These are phyloP conservation scores for Carlito syrichta DNA, from an alignment of 2,113 vertebrate species.

Conservation along the genomic window DNA sequence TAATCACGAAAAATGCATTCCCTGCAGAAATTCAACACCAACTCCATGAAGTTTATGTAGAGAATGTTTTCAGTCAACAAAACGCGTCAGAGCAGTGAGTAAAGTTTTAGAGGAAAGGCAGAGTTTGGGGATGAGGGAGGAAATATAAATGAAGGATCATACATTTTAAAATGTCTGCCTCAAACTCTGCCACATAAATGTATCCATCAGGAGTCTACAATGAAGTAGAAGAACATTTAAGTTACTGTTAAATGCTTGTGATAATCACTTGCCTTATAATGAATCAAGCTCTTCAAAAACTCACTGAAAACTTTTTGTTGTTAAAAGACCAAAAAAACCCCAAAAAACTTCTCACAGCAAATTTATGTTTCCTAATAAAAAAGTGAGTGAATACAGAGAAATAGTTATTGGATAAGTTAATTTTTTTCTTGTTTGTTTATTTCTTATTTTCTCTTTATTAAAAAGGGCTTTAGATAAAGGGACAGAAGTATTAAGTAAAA, in stretches of 20 bases:
- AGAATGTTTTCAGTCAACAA: constrained; percentile 48
- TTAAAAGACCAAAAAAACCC: not conserved
- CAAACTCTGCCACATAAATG: not conserved
- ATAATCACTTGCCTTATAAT: not conserved
- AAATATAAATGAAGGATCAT: constrained; percentile 5
- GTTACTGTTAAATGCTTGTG: not conserved
- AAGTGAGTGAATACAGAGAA: not conserved
- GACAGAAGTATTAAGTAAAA: constrained; percentile 22
- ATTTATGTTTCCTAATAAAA: not conserved
- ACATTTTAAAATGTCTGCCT: not conserved
- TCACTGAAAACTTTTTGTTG: not conserved
- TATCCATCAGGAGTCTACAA: not conserved
- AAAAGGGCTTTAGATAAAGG: constrained; percentile 2
- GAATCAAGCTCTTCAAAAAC: constrained; percentile 24
- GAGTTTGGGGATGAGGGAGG: not conserved
- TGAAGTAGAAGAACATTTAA: not conserved
- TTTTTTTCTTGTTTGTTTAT: not conserved
- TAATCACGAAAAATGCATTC: constrained; percentile 47
- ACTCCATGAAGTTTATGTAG: constrained; percentile 19
- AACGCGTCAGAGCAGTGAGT: not conserved
- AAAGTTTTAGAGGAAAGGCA: constrained; percentile 30
- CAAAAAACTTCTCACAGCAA: not conserved
- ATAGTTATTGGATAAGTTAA: not conserved
- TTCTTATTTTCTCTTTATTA: constrained; percentile 42
- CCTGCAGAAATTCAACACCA: constrained; percentile 35